Evolutionary conservation across 2,888 invertebrate genomes (phyloP), one percentile per base, ranked within the genome.

Genomic region (Apotomis capreana): DNA sequence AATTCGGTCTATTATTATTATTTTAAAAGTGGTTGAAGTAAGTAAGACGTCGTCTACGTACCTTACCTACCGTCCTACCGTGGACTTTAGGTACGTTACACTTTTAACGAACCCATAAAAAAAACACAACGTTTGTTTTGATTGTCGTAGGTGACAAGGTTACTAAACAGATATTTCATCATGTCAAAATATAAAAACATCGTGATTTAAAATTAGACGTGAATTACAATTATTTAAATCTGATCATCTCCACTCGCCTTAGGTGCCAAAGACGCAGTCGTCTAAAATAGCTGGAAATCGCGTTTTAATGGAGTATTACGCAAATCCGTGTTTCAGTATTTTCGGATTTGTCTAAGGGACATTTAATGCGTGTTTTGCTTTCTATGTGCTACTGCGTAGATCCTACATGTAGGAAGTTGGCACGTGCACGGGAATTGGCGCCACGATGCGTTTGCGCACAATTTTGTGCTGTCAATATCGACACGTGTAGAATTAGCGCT

Each of bases 261-360:
- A 80, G 80, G 81, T 88, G 90, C 91, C 89, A 90, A 90, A 86
- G 85, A 87, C 90, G 90, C 85, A 87, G 84, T 86, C 84, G 80
- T 87, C 85, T 75, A 85, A 92, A 91, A 90, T 90, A 89, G 81
- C 88, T 85, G 85, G 84, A 85, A 84, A 83, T 81, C 77, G 76
- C 13, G 67, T 76, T 77, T 79, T 79, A 83, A 81, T 81, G 80
- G 83, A 81, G 76, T 76, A 84, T 88, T 87, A 84, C 86, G 89
- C 83, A 82, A 82, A 80, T 81, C 78, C 74, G 78, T 84, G 85
- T 85, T 87, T 88, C 82, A 81, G 73, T 71, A 63, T 80, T 78
- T 76, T 80, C 75, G 79, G 77, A 78, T 75, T 40, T 75, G 77
- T 76, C 73, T 75, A 77, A 76, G 60, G 76, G 77, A 78, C 74